These are phyloP conservation scores for Hystrix brachyura DNA, from an alignment of 2,113 vertebrate species.

Conservation along the genomic window DNA sequence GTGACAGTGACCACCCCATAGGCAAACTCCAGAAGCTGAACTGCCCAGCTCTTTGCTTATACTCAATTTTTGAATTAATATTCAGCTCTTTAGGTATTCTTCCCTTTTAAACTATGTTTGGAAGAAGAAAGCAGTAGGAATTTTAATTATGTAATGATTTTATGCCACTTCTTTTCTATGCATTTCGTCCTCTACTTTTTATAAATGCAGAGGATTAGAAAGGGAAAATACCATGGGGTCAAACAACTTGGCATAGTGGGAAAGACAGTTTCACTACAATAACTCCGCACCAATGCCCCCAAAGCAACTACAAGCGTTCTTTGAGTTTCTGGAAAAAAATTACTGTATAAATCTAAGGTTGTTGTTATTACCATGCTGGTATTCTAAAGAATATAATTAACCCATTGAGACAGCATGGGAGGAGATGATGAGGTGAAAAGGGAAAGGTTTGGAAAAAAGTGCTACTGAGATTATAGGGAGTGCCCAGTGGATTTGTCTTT, in stretches of 20 bases:
- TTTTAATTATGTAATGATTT: slow-evolving; percentile 57
- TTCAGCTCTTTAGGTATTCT: slow-evolving; percentile 29
- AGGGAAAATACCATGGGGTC: background rate
- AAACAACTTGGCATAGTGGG: background rate
- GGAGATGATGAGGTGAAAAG: background rate
- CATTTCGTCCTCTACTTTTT: slow-evolving; percentile 36
- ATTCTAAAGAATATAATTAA: slow-evolving; percentile 17
- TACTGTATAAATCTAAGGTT: background rate
- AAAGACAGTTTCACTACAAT: background rate
- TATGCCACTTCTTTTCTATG: slow-evolving; percentile 42
- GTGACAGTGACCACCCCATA: background rate
- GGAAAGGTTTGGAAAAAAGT: background rate
- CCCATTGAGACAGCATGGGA: background rate
- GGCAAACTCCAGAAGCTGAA: slow-evolving; percentile 16
- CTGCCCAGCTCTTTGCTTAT: slow-evolving; percentile 35
- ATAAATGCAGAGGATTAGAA: background rate
- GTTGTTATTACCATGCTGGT: background rate
- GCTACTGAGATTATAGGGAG: background rate
- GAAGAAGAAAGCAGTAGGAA: background rate
- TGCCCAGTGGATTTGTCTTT: background rate
- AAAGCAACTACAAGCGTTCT: slow-evolving; percentile 38
- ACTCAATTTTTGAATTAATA: slow-evolving; percentile 67
- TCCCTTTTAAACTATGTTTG: slow-evolving; percentile 29
- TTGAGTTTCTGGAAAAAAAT: slow-evolving; percentile 2
- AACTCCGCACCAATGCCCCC: background rate